phyloP scores from a whole-genome alignment of 1,140 invertebrate species.

The Zophobas morio region DNA sequence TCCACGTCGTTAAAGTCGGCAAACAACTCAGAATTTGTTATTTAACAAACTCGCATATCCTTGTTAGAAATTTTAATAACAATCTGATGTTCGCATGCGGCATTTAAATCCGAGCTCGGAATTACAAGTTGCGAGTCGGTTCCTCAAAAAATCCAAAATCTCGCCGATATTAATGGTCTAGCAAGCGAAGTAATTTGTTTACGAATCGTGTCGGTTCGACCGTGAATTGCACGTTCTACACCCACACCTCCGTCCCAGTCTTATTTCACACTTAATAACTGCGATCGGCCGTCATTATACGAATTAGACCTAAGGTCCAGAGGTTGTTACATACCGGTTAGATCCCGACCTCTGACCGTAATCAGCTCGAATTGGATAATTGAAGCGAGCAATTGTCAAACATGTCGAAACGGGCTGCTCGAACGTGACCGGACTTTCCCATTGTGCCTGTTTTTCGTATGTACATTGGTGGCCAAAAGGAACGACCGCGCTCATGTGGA shows the following conservation, averaged over 20 bases:
- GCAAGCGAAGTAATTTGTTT: conserved; percentile 3
- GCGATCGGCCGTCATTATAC: conserved; percentile 46
- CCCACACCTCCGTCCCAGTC: conserved; percentile 43
- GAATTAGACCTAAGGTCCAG: conserved; percentile 47
- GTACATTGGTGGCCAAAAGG: neutral
- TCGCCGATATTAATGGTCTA: conserved; percentile 1
- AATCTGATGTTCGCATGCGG: conserved; percentile 20
- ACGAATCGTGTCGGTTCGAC: conserved; percentile 18
- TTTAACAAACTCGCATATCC: neutral
- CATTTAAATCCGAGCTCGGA: conserved; percentile 21
- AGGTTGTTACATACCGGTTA: conserved; percentile 46
- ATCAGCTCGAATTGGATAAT: conserved; percentile 55
- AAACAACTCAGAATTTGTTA: conserved; percentile 4
- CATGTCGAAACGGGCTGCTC: conserved; percentile 17
- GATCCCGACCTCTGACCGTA: conserved; percentile 50
- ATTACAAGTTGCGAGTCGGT: conserved; percentile 2
- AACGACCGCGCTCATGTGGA: too few relatives aligned
- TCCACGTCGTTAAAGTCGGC: neutral
- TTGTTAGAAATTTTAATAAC: conserved; percentile 11
- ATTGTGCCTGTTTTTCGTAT: conserved; percentile 17
- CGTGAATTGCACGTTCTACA: conserved; percentile 16
- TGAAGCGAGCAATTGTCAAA: conserved; percentile 51
- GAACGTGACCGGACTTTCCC: conserved; percentile 43
- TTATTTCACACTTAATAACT: conserved; percentile 51
- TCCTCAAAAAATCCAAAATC: neutral